phyloP scores from a whole-genome alignment of 2,113 vertebrate genomes.

The Pelodiscus sinensis region DNA sequence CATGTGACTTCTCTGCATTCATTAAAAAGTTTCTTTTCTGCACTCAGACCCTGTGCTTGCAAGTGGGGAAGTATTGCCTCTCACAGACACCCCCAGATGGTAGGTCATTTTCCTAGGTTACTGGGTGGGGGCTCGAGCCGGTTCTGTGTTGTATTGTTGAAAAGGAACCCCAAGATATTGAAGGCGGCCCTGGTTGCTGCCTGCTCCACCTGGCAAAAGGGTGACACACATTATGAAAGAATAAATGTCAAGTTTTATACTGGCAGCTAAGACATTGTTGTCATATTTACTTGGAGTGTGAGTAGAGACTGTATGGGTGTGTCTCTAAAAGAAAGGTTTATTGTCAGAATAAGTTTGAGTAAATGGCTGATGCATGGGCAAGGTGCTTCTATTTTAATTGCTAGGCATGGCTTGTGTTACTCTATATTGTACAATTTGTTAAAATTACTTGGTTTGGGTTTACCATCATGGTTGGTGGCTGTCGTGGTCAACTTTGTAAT shows the following conservation, averaged over 20 bases:
- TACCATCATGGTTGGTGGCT: background rate
- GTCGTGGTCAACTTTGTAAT: background rate
- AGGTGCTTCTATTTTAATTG: conserved; percentile 38
- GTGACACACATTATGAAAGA: background rate
- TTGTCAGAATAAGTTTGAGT: conserved; percentile 30
- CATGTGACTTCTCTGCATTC: too few species aligned
- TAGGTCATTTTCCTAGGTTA: too few species aligned
- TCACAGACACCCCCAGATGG: too few species aligned
- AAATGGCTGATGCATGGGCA: conserved; percentile 38
- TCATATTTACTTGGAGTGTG: background rate
- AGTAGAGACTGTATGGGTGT: background rate
- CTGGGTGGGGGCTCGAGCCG: too few species aligned
- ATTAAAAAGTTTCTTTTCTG: too few species aligned
- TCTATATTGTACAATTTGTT: background rate
- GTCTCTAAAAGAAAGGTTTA: conserved; percentile 39
- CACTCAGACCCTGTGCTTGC: too few species aligned
- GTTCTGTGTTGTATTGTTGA: too few species aligned
- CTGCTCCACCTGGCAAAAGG: too few species aligned
- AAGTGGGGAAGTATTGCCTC: too few species aligned
- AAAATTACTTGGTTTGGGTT: conserved; percentile 11
- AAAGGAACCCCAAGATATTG: too few species aligned
- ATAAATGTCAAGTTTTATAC: background rate
- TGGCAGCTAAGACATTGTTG: background rate
- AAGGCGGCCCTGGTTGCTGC: too few species aligned
- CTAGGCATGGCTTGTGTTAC: background rate